phyloP scores from a whole-genome alignment of 2,888 invertebrate genomes.

The Pasiphila rectangulata region DNA sequence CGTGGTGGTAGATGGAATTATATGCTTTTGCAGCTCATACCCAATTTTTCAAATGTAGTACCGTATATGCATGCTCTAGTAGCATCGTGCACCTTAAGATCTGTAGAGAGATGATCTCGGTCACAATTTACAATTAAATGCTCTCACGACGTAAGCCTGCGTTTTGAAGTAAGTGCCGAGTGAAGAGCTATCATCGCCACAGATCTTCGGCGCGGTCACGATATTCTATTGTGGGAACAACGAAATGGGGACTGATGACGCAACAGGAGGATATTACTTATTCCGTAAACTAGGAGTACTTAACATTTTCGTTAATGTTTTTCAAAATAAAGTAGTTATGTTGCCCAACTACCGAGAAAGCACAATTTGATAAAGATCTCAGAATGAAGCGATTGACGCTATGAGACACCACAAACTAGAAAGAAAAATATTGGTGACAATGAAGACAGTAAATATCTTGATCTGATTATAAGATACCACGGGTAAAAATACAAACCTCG shows the following conservation, averaged over 20 bases:
- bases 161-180: conserved; percentile 49
- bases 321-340: conserved; percentile 11
- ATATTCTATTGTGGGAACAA: conserved; percentile 67
- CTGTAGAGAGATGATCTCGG: conserved; percentile 49
- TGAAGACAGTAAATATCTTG: conserved; percentile 1
- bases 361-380: neutral
- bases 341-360: too few species aligned
- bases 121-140: conserved; percentile 60
- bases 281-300: conserved; percentile 26
- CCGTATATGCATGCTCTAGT: neutral
- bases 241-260: conserved; percentile 44
- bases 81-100: conserved; percentile 33
- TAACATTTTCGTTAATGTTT: conserved; percentile 16
- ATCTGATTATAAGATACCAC: conserved; percentile 1
- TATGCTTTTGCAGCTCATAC: too few species aligned
- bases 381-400: too few species aligned
- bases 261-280: conserved; percentile 34
- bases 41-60: too few species aligned
- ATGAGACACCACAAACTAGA: too few species aligned
- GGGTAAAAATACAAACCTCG: conserved; percentile 6
- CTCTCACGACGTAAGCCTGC: conserved; percentile 54
- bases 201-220: conserved; percentile 68
- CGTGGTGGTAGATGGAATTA: too few species aligned
- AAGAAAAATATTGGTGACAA: neutral
- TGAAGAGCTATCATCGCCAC: conserved; percentile 59